Percentiles rank a stretch among this genome's conserved stretches.
Evolutionary conservation across 2,113 vertebrate genomes (phyloP).

Genomic region (Platichthys flesus): DNA sequence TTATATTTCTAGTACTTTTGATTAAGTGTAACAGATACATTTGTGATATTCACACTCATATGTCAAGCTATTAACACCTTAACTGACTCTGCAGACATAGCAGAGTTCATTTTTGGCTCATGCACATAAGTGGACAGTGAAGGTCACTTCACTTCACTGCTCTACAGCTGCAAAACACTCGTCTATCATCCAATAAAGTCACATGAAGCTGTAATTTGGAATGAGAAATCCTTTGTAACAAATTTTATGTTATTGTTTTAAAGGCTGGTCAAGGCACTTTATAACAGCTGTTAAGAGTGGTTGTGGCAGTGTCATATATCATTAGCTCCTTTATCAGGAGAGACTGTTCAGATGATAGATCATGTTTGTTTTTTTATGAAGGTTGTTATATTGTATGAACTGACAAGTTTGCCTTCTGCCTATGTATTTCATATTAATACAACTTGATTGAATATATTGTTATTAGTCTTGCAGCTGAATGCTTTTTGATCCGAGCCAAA

Average conservation of each 20-base stretch:
- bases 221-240: not conserved
- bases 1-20: not conserved
- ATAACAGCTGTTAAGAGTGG: not conserved
- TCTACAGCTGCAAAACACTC: not conserved
- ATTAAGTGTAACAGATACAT: constrained; percentile 47
- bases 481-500: not conserved
- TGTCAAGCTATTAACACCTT: constrained; percentile 59
- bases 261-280: too few species aligned
- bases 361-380: not conserved
- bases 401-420: not conserved
- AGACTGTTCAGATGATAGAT: not conserved
- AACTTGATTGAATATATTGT: not conserved
- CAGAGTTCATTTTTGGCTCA: constrained; percentile 55
- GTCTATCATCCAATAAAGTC: not conserved
- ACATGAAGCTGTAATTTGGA: not conserved
- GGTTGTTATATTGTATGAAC: not conserved
- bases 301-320: not conserved
- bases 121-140: constrained; percentile 23
- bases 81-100: constrained; percentile 33
- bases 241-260: not conserved
- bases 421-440: not conserved
- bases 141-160: constrained; percentile 41
- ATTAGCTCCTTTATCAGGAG: not conserved
- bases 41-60: constrained; percentile 57
- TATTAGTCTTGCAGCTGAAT: not conserved